These are phyloP conservation scores for Agrotis puta DNA, from an alignment of 2,888 invertebrate species.

Conservation along the genomic window DNA sequence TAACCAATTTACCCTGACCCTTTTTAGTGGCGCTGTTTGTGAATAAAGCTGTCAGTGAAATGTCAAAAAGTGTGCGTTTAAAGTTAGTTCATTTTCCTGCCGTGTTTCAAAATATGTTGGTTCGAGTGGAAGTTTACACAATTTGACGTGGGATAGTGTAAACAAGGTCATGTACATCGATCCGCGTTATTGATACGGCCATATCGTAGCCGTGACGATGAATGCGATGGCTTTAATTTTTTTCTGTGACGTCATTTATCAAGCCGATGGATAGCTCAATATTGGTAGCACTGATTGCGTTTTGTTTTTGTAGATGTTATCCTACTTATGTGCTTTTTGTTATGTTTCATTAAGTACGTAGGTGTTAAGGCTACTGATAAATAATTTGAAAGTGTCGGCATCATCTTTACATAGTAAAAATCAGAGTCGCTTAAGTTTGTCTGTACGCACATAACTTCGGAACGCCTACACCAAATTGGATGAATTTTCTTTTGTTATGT, in stretches of 20 bases:
- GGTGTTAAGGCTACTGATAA: too few species aligned
- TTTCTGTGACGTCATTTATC: slow-evolving; percentile 53
- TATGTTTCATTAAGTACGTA: not conserved
- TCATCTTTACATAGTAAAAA: not conserved
- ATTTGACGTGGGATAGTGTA: slow-evolving; percentile 52
- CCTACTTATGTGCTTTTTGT: slow-evolving; percentile 6
- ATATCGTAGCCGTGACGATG: slow-evolving; percentile 49
- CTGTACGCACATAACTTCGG: too few species aligned
- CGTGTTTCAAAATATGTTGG: slow-evolving; percentile 11
- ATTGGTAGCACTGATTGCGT: slow-evolving; percentile 40
- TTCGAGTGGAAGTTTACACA: slow-evolving; percentile 43
- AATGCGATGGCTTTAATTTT: slow-evolving; percentile 42
- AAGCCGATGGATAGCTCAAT: slow-evolving; percentile 27
- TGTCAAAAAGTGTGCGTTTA: not conserved
- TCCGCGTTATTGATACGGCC: slow-evolving; percentile 54
- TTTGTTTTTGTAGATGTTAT: slow-evolving; percentile 31
- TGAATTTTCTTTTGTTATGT: too few species aligned
- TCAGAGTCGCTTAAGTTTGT: too few species aligned
- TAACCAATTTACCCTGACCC: slow-evolving; percentile 25
- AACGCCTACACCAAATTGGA: too few species aligned
- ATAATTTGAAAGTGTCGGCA: not conserved
- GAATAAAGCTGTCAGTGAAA: not conserved
- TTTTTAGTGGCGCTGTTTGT: not conserved
- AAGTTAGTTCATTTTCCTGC: slow-evolving; percentile 5
- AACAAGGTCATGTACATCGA: slow-evolving; percentile 49